Evolutionary conservation across 2,113 vertebrate genomes (phyloP).

Genomic region (Haliaeetus leucogaster): DNA sequence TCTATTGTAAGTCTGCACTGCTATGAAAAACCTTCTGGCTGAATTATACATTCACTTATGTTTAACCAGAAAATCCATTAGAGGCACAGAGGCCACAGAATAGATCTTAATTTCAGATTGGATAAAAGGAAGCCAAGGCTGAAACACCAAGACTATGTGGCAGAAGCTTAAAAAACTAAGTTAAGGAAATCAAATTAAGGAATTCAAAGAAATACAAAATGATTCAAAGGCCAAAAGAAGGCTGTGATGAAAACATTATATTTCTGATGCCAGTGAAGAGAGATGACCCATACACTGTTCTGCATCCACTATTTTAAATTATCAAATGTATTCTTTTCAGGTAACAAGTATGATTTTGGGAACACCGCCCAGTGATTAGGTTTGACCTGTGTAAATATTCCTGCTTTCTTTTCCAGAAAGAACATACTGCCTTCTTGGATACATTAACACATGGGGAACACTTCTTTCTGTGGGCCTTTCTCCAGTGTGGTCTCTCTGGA

Average conservation of each 20-base stretch:
- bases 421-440: neutral
- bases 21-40: slow-evolving; percentile 40
- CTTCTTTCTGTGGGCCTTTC: neutral
- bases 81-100: slow-evolving; percentile 15
- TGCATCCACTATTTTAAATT: neutral
- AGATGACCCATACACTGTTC: neutral
- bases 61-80: slow-evolving; percentile 63
- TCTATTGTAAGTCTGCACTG: slow-evolving; percentile 36
- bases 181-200: neutral
- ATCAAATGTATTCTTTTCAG: neutral
- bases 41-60: slow-evolving; percentile 34
- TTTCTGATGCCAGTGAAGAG: neutral
- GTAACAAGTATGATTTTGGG: neutral
- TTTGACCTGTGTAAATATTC: neutral
- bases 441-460: rapidly evolving
- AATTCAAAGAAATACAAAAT: neutral
- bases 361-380: neutral
- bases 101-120: slow-evolving; percentile 36
- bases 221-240: neutral
- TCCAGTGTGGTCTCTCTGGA: neutral
- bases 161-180: neutral
- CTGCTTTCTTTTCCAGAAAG: neutral
- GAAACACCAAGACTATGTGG: neutral
- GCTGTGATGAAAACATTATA: neutral
- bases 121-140: neutral